Conservation (phyloP, 2,888 invertebrate genomes). For the Cistogaster globosa region DNA sequence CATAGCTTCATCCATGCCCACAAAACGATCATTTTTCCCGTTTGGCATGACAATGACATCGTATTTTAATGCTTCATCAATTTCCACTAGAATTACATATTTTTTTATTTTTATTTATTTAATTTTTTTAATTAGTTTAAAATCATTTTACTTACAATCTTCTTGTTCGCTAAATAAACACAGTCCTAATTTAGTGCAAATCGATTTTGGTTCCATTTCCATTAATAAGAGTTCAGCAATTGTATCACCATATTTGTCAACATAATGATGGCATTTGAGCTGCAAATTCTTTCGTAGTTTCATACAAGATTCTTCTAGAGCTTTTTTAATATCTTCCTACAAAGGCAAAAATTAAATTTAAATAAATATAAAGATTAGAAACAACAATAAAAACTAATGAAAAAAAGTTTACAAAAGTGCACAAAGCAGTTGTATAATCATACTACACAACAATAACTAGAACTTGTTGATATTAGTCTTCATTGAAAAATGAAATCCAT, state of each 20-base stretch:
- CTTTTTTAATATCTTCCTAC: slow-evolving; percentile 79
- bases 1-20: slow-evolving; percentile 73
- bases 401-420: no score
- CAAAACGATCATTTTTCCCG: slow-evolving; percentile 66
- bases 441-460: no score
- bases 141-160: slow-evolving; percentile 77
- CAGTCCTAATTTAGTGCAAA: slow-evolving; percentile 88
- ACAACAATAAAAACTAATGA: neutral
- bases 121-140: neutral
- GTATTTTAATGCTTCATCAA: slow-evolving; percentile 81
- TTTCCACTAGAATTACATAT: slow-evolving; percentile 76
- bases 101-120: no score
- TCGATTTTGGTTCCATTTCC: slow-evolving; percentile 87
- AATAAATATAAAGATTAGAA: slow-evolving; percentile 3
- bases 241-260: slow-evolving; percentile 88
- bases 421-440: no score
- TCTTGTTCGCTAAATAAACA: slow-evolving; percentile 83
- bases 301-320: slow-evolving; percentile 79
- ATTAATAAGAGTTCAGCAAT: slow-evolving; percentile 88
- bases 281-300: slow-evolving; percentile 79
- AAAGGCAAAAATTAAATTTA: slow-evolving; percentile 15
- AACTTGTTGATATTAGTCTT: no score
- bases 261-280: slow-evolving; percentile 87
- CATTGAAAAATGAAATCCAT: no score
- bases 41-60: slow-evolving; percentile 80